These are phyloP conservation scores for Drosophila ezoana DNA, from an alignment of 2,888 invertebrate genomes.

Conservation along the genomic window DNA sequence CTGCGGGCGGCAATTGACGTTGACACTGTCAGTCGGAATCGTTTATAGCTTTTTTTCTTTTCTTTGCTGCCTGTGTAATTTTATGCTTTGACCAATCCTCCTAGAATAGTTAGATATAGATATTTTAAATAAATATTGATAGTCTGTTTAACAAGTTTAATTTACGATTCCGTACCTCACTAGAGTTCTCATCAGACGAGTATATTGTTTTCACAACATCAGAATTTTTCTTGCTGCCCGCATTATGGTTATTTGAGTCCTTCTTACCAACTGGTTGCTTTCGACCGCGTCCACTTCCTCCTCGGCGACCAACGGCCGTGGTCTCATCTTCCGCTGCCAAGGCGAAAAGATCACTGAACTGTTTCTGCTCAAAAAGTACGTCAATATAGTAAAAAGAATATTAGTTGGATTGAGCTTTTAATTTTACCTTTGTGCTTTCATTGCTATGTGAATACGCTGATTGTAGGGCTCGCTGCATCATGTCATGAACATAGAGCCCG, in stretches of 20 bases:
- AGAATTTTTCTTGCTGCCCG: slow-evolving; percentile 85
- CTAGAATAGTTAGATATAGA: slow-evolving; percentile 85
- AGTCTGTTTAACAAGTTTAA: no score
- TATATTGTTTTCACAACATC: slow-evolving; percentile 86
- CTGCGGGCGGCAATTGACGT: slow-evolving; percentile 48
- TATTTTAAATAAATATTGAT: background rate
- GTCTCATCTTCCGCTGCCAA: slow-evolving; percentile 95
- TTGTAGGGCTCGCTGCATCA: slow-evolving; percentile 95
- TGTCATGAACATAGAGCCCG: slow-evolving; percentile 94
- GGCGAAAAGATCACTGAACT: slow-evolving; percentile 95
- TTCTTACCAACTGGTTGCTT: slow-evolving; percentile 87
- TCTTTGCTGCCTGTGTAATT: slow-evolving; percentile 91
- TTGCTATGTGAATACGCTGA: slow-evolving; percentile 94
- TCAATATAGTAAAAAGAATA: background rate
- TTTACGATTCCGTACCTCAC: slow-evolving; percentile 87
- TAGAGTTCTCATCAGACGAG: slow-evolving; percentile 92
- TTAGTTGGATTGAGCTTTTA: background rate
- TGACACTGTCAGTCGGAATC: slow-evolving; percentile 94
- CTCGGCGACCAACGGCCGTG: slow-evolving; percentile 87
- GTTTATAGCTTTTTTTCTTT: slow-evolving; percentile 94
- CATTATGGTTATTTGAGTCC: slow-evolving; percentile 85
- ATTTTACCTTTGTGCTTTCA: slow-evolving; percentile 91
- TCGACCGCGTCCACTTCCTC: slow-evolving; percentile 87
- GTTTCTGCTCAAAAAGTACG: slow-evolving; percentile 87
- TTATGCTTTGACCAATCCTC: slow-evolving; percentile 96